These are phyloP conservation scores for Ophion ellenae DNA, from an alignment of 2,888 invertebrate genomes.

Conservation along the genomic window DNA sequence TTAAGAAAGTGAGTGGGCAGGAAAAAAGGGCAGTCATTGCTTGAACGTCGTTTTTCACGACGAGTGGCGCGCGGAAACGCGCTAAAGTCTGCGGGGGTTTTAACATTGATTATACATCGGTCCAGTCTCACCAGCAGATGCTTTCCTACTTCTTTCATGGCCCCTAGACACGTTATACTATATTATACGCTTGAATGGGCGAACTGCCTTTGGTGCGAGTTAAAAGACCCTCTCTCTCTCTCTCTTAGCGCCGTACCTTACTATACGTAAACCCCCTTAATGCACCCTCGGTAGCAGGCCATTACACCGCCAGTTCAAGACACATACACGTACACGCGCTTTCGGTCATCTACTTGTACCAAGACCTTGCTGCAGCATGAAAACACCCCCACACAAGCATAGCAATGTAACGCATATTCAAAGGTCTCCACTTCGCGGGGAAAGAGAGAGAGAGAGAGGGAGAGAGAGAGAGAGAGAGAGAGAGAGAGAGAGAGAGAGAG, in stretches of 20 bases:
- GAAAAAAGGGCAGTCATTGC: slow-evolving; percentile 18
- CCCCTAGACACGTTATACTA: slow-evolving; percentile 12
- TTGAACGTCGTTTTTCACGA: slow-evolving; percentile 9
- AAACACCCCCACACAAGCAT: slow-evolving; percentile 27
- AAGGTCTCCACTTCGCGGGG: slow-evolving; percentile 28
- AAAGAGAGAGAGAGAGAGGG: slow-evolving; percentile 6
- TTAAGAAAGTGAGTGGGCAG: slow-evolving; percentile 35
- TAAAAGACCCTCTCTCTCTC: slow-evolving; percentile 23
- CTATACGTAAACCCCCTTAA: slow-evolving; percentile 78
- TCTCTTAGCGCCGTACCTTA: slow-evolving; percentile 17
- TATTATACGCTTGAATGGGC: slow-evolving; percentile 60
- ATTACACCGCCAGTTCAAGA: slow-evolving; percentile 73
- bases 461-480: not conserved
- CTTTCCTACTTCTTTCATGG: slow-evolving; percentile 43
- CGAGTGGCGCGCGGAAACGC: not conserved
- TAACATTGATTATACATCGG: slow-evolving; percentile 56
- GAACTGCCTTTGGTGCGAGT: slow-evolving; percentile 72
- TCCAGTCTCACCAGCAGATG: slow-evolving; percentile 35
- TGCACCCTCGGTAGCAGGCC: slow-evolving; percentile 78
- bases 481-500: not conserved
- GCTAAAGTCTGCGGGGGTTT: slow-evolving; percentile 10
- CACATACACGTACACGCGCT: slow-evolving; percentile 46
- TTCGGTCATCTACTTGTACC: slow-evolving; percentile 55
- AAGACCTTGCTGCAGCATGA: slow-evolving; percentile 43
- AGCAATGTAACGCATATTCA: slow-evolving; percentile 41